Percentiles rank a stretch among this genome's conserved stretches.
Evolutionary conservation across 1,140 invertebrate species (phyloP).

Genomic region (Heliconius congener): DNA sequence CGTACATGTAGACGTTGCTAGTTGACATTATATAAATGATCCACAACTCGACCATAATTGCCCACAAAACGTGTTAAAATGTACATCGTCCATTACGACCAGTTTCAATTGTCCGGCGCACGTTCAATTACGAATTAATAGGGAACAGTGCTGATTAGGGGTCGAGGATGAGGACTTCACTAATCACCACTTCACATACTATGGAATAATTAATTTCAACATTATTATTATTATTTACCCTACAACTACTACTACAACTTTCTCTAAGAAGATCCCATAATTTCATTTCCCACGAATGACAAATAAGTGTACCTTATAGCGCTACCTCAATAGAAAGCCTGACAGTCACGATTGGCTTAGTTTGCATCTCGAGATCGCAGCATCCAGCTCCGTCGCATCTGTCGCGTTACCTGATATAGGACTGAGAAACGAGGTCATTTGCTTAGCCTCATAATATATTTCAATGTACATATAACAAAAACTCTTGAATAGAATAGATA

Average conservation of each 20-base stretch:
- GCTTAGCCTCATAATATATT: conserved; percentile 38
- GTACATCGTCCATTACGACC: conserved; percentile 58
- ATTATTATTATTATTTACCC: neutral
- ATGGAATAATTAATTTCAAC: conserved; percentile 23
- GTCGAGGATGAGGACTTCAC: conserved; percentile 61
- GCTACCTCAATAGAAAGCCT: conserved; percentile 69
- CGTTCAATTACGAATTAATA: conserved; percentile 72
- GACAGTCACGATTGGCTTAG: conserved; percentile 72
- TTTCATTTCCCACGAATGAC: conserved; percentile 73
- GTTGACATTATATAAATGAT: conserved; percentile 56
- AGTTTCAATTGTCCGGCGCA: conserved; percentile 70
- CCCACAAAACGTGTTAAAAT: conserved; percentile 69
- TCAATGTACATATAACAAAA: conserved; percentile 35
- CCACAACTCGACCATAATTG: conserved; percentile 68
- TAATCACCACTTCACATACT: conserved; percentile 67
- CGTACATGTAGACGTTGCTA: conserved; percentile 43
- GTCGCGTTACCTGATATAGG: conserved; percentile 66
- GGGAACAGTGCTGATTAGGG: conserved; percentile 59
- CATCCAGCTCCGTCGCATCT: conserved; percentile 63
- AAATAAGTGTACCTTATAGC: conserved; percentile 59
- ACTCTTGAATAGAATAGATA: conserved; percentile 34
- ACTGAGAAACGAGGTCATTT: conserved; percentile 50
- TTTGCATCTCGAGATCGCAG: conserved; percentile 68
- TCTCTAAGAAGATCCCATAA: conserved; percentile 47
- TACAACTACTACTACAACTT: neutral